Base-by-base conservation (phyloP, 1,140 invertebrate species). In the Aphelenchoides besseyi region DNA sequence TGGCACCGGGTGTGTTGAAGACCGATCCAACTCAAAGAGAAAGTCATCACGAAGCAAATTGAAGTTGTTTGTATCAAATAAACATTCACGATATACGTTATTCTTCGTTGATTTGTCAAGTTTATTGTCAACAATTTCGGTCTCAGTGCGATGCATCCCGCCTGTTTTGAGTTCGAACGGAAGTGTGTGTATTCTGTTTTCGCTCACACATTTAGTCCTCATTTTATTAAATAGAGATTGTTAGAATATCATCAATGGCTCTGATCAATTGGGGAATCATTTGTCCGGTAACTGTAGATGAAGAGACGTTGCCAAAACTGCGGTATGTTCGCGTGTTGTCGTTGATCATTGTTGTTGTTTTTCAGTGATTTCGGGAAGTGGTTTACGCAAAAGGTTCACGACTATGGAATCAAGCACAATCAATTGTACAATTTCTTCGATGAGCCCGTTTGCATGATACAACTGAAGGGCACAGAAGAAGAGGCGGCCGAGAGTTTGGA, bases 361-460 rank as follows among this genome's bases (percentile, higher is more conserved):
- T 59, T 59, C 23, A 59, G 55, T 8, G 55, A 18, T 8, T 59
- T 59, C 55, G 55, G 55, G 5, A 28, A 59, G 32, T 59, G 55
- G 55, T 59, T 59, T 33, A 59, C 55, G 55, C 5, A 28, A 5
- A 59, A 59, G 23, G 18, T 59, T 28, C 55, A 59, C 55, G 18
- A 59, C 5, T 59, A 59, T 33, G 55, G 55, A 28, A 28, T 59
- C 18, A 5, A 59, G 23, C 5, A 59, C 26, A 59, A 59, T 33
- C 55, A 59, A 18, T 23, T 59, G 55, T 59, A 59, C 55, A 59
- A 18, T 23, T 59, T 59, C 18, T 5, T 23, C 18, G 55, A 59
- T 8, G 55, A 59, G 18, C 55, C 55, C 55, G 55, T 59, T 5
- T 59, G 5, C 18, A 8, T 59, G 55, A 33, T 8, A 28, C 55